Percentiles rank a stretch among this genome's conserved stretches.
Conservation (phyloP, 2,113 vertebrate genomes). For the Eudorcas thomsonii region DNA sequence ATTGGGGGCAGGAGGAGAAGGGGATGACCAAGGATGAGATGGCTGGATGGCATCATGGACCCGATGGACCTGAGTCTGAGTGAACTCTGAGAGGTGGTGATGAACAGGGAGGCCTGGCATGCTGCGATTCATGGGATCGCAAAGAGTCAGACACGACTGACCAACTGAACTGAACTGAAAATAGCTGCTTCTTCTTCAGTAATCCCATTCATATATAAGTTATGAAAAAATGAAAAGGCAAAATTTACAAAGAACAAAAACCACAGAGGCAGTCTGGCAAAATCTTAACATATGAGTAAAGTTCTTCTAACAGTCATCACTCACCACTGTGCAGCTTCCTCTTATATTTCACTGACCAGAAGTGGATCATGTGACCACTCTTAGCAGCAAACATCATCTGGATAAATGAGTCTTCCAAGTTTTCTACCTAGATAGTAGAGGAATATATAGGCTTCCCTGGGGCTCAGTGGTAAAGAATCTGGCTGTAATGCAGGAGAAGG, state of each 20-base stretch:
- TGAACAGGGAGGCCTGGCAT: no score
- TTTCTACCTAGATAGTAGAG: background rate
- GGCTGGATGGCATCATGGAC: no score
- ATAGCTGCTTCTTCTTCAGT: background rate
- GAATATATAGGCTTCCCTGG: background rate
- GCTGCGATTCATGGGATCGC: no score
- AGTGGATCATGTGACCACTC: fast-evolving
- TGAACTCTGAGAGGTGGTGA: no score
- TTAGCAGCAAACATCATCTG: background rate
- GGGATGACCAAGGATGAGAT: no score
- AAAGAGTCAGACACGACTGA: no score
- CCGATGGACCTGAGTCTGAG: no score
- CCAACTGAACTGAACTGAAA: background rate
- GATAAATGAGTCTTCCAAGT: background rate
- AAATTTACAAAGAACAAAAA: background rate
- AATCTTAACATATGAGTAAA: background rate
- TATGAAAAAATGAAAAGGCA: background rate
- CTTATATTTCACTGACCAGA: background rate
- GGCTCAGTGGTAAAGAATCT: background rate
- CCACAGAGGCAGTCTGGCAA: background rate
- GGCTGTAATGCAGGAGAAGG: background rate
- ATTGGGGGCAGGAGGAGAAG: no score
- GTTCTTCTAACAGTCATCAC: background rate
- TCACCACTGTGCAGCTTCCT: background rate
- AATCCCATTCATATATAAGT: background rate